Base-by-base conservation (phyloP, 2,888 invertebrate species). In the Eilema caniola region DNA sequence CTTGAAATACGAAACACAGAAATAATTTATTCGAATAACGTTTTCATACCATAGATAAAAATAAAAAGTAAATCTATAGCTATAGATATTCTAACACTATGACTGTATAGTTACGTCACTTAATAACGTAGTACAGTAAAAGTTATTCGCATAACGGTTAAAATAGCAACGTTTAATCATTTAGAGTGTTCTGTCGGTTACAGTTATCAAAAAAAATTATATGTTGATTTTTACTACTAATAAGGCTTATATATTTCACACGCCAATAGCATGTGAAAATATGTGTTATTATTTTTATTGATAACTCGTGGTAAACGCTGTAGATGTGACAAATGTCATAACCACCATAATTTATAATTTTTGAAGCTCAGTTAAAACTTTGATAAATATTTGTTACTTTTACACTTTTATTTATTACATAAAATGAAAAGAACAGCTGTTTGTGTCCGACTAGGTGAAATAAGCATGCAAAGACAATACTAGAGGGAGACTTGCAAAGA, bases 81-180 rank as follows among this genome's bases (percentile, higher is more conserved):
- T 56, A 31, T n/a, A n/a, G n/a, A 53, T 14, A 25, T 2, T 65
- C n/a, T n/a, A n/a, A 56, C 16, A 31, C 10, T n/a, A 53, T 28
- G 64, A n/a, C 31, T 31, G 23, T 53, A 23, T 57, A 66, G 33
- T 33, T 53, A 66, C n/a, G 56, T n/a, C 33, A 68, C 62, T 31
- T 56, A 71, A 68, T 75, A 79, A 75, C 66, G 31, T 70, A 70
- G 71, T 63, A 66, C 59, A 37, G 68, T 80, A 79, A 80, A 78
- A 66, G 72, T 73, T 77, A 74, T 76, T 62, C 59, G 60, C 28
- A 62, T 83, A 80, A 80, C 82, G 76, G 81, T 81, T 74, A 70
- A 25, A 81, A 70, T 76, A 61, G 74, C 24, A 53, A 53, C 59
- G 64, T 37, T 63, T 74, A 75, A 83, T 83, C 78, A 80, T 63